phyloP scores from a whole-genome alignment of 2,113 vertebrate species.

The Prunella himalayana region DNA sequence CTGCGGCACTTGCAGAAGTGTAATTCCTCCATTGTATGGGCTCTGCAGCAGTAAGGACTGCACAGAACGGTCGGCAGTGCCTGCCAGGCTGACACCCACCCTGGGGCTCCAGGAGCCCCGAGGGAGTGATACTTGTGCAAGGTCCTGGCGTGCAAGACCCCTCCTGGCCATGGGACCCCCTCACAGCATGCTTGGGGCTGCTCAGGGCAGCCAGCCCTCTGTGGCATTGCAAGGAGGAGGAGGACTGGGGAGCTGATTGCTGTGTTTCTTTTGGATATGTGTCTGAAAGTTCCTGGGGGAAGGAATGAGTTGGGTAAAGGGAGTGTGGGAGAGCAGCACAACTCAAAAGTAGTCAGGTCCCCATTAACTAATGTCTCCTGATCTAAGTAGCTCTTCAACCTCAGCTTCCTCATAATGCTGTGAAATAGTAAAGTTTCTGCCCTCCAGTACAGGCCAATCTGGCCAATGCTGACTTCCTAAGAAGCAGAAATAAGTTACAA shows the following conservation, averaged over 20 bases:
- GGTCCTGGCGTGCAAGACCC: not conserved
- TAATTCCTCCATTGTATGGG: not conserved
- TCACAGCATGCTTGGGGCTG: fast-evolving
- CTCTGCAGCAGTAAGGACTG: fast-evolving
- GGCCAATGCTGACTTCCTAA: not conserved
- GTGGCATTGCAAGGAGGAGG: not conserved
- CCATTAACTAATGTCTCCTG: not conserved
- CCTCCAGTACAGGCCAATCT: not conserved
- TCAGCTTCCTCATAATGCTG: not conserved
- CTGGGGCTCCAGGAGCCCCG: not conserved
- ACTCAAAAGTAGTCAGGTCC: not conserved
- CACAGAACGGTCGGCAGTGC: fast-evolving
- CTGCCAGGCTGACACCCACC: not conserved
- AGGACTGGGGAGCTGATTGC: not conserved
- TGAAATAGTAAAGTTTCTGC: not conserved
- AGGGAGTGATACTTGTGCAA: fast-evolving
- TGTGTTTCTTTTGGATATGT: not conserved
- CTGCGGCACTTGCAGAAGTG: not conserved
- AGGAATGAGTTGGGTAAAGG: not conserved
- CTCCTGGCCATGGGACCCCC: not conserved
- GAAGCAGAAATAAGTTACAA: not conserved
- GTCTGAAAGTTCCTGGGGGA: not conserved
- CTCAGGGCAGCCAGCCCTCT: not conserved
- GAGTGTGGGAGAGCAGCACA: not conserved
- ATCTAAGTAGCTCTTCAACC: not conserved